A percentile compares a stretch with the other conserved stretches of the same genome.
phyloP scores from a whole-genome alignment of 2,113 vertebrate genomes.

The Cinclus mexicanus region DNA sequence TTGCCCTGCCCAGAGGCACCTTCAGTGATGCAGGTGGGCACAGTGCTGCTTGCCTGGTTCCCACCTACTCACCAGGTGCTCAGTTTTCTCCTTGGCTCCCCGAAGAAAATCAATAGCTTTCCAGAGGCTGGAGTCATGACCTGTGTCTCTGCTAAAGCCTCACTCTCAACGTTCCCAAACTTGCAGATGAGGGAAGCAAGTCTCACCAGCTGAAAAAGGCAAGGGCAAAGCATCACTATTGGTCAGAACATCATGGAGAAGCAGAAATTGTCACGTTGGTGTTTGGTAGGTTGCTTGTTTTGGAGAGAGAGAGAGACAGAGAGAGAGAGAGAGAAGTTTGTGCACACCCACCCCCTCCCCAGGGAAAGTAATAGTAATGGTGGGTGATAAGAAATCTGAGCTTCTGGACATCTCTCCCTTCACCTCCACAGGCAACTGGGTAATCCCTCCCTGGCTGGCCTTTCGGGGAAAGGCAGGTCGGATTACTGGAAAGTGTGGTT shows the following conservation, averaged over 20 bases:
- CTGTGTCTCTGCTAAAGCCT: neutral
- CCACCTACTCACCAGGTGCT: neutral
- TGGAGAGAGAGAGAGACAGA: neutral
- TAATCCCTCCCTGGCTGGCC: neutral
- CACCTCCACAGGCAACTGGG: neutral
- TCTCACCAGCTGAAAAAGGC: neutral
- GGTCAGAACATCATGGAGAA: neutral
- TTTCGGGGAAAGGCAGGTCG: neutral
- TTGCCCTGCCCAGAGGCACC: neutral
- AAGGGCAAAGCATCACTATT: neutral
- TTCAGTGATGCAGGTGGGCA: neutral
- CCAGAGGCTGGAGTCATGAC: neutral
- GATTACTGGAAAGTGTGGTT: neutral
- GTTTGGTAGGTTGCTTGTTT: neutral
- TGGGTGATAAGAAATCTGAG: neutral
- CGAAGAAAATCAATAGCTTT: neutral
- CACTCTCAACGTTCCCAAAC: neutral
- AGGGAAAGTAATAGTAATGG: neutral
- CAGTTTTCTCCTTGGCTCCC: neutral
- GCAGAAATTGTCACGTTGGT: neutral
- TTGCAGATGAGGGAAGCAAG: neutral
- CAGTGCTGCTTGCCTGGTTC: neutral
- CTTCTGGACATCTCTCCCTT: neutral
- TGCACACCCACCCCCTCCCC: neutral
- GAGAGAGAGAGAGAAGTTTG: neutral